Evolutionary conservation across 2,888 invertebrate genomes (phyloP).

Genomic region (Mellilla xanthometata): DNA sequence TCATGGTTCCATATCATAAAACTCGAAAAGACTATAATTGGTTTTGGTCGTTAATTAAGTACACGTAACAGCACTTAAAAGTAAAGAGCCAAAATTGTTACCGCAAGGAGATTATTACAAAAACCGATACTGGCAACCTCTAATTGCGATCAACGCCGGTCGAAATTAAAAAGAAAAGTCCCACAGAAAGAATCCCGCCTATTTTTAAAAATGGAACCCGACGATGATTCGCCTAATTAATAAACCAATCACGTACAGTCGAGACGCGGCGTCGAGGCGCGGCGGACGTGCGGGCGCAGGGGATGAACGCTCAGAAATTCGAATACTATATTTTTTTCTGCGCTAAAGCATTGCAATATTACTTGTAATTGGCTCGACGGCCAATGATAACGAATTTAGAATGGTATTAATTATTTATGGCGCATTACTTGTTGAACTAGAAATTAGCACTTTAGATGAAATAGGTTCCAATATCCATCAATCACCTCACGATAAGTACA

Average conservation of each 20-base stretch:
- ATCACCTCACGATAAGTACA: slow-evolving; percentile 48
- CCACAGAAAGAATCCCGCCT: slow-evolving; percentile 80
- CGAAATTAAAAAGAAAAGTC: slow-evolving; percentile 80
- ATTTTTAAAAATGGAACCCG: slow-evolving; percentile 79
- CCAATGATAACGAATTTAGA: slow-evolving; percentile 64
- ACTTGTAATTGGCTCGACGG: slow-evolving; percentile 79
- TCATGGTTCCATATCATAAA: background rate
- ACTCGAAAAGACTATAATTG: slow-evolving; percentile 33
- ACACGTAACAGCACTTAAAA: slow-evolving; percentile 51
- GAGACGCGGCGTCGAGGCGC: slow-evolving; percentile 80
- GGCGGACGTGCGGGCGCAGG: slow-evolving; percentile 80
- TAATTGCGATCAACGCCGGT: slow-evolving; percentile 79
- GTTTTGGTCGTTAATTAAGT: slow-evolving; percentile 57
- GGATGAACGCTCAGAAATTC: slow-evolving; percentile 80
- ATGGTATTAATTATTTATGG: slow-evolving; percentile 61
- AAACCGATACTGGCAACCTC: slow-evolving; percentile 68
- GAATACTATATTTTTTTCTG: slow-evolving; percentile 79
- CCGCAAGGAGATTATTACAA: slow-evolving; percentile 65
- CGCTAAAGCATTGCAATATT: slow-evolving; percentile 72
- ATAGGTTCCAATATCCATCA: slow-evolving; percentile 41
- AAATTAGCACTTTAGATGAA: slow-evolving; percentile 43
- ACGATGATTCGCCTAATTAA: slow-evolving; percentile 82
- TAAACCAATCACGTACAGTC: slow-evolving; percentile 83
- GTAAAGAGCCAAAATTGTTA: slow-evolving; percentile 47
- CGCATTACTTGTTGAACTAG: slow-evolving; percentile 45